Conservation (phyloP, 2,888 invertebrate species). For the Ennomos erosarius region DNA sequence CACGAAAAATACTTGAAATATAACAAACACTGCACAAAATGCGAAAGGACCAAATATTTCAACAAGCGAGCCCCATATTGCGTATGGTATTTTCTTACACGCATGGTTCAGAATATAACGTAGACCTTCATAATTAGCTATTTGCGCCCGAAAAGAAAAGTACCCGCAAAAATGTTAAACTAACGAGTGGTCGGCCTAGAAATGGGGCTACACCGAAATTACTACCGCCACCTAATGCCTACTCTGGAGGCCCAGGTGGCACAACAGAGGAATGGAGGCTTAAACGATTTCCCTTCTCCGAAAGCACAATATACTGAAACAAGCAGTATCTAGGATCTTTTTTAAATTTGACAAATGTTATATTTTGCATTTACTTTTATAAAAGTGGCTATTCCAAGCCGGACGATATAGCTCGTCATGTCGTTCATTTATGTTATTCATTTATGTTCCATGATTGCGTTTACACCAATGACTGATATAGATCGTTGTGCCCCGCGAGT, state of each 20-base stretch:
- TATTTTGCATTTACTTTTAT: too few species aligned
- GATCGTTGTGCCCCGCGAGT: too few species aligned
- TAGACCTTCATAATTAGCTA: conserved; percentile 24
- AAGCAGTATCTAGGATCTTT: conserved; percentile 12
- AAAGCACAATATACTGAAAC: conserved; percentile 21
- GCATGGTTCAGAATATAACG: conserved; percentile 24
- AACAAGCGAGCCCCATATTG: neutral
- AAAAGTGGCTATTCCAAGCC: too few species aligned
- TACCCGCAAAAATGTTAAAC: conserved; percentile 35
- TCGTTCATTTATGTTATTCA: too few species aligned
- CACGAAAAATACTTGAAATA: neutral
- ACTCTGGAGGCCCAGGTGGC: conserved; percentile 68
- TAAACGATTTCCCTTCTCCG: conserved; percentile 66
- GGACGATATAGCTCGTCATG: too few species aligned
- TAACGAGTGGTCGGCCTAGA: conserved; percentile 29
- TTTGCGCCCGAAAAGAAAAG: conserved; percentile 22
- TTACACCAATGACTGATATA: too few species aligned
- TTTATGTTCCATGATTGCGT: too few species aligned
- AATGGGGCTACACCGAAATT: conserved; percentile 57
- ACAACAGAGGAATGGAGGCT: conserved; percentile 63
- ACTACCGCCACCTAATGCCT: conserved; percentile 49
- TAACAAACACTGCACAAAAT: neutral
- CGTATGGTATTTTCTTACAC: conserved; percentile 3
- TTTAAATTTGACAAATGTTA: too few species aligned
- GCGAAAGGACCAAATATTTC: conserved; percentile 1